Evolutionary conservation across 2,888 invertebrate genomes (phyloP).

Genomic region (Unio pictorum): DNA sequence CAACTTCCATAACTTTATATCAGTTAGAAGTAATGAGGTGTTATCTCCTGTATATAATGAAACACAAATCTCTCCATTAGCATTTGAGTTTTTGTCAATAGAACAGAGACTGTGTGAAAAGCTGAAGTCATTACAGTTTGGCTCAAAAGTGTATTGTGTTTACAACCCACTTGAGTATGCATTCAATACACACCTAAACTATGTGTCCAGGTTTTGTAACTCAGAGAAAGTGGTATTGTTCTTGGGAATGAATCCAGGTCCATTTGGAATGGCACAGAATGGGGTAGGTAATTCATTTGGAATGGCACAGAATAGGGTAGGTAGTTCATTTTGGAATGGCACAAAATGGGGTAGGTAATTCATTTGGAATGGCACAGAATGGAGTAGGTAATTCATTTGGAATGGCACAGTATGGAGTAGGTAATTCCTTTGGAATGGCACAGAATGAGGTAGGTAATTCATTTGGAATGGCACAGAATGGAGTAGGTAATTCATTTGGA

Average conservation of each 20-base stretch:
- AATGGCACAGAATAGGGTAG: background rate
- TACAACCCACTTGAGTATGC: conserved; percentile 94
- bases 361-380: too few relatives aligned
- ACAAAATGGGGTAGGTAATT: too few relatives aligned
- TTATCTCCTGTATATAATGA: too few relatives aligned
- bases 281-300: conserved; percentile 77
- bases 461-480: too few relatives aligned
- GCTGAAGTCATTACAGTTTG: conserved; percentile 74
- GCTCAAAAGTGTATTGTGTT: conserved; percentile 77
- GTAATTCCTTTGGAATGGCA: too few relatives aligned
- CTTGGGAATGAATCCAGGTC: conserved; percentile 97
- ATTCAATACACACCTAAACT: conserved; percentile 82
- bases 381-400: too few relatives aligned
- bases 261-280: conserved; percentile 96
- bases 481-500: too few relatives aligned
- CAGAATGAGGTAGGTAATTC: too few relatives aligned
- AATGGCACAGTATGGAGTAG: too few relatives aligned
- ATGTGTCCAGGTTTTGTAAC: conserved; percentile 79
- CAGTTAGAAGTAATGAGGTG: too few relatives aligned
- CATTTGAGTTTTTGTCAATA: conserved; percentile 51
- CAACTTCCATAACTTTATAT: too few relatives aligned
- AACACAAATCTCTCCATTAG: conserved; percentile 14
- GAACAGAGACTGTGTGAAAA: conserved; percentile 62
- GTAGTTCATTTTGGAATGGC: too few relatives aligned
- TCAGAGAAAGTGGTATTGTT: conserved; percentile 82